These are phyloP conservation scores for Zaprionus vittiger DNA, from an alignment of 1,140 invertebrate genomes.

Conservation along the genomic window DNA sequence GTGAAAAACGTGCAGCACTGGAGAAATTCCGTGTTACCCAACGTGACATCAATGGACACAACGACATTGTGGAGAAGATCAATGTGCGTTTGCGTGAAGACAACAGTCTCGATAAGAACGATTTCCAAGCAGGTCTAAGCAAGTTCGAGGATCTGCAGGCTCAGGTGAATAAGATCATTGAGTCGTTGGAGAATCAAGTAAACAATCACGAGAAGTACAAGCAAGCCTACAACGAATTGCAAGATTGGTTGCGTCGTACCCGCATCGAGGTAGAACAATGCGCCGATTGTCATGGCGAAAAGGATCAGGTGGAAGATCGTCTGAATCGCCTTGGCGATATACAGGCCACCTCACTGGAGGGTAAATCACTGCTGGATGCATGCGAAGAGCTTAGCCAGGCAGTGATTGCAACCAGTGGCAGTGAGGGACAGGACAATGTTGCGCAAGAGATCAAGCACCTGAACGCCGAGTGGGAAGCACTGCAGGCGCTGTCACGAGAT, in stretches of 20 bases:
- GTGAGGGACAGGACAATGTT: slow-evolving; percentile 93
- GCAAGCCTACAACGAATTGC: slow-evolving; percentile 91
- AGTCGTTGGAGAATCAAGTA: slow-evolving; percentile 92
- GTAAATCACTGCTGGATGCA: slow-evolving; percentile 90
- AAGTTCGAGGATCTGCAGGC: slow-evolving; percentile 90
- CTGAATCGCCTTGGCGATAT: slow-evolving; percentile 90
- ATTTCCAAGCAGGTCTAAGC: slow-evolving; percentile 89
- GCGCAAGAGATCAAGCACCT: slow-evolving; percentile 93
- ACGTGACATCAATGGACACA: slow-evolving; percentile 91
- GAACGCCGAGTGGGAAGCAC: slow-evolving; percentile 94
- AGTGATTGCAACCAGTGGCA: slow-evolving; percentile 92
- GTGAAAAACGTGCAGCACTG: slow-evolving; percentile 94
- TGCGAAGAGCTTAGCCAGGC: slow-evolving; percentile 91
- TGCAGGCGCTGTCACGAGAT: slow-evolving; percentile 92
- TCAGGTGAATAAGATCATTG: slow-evolving; percentile 87
- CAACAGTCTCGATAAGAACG: slow-evolving; percentile 87
- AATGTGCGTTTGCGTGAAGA: slow-evolving; percentile 89
- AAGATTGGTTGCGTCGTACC: slow-evolving; percentile 94
- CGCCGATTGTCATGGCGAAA: slow-evolving; percentile 93
- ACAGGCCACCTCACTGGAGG: slow-evolving; percentile 88
- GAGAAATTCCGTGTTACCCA: slow-evolving; percentile 93
- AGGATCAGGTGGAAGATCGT: slow-evolving; percentile 90
- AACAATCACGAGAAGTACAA: slow-evolving; percentile 95
- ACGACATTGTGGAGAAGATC: slow-evolving; percentile 90
- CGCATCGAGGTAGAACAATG: slow-evolving; percentile 94